Evolutionary conservation across 2,888 invertebrate species (phyloP).

Genomic region (Pachydiplax longipennis): DNA sequence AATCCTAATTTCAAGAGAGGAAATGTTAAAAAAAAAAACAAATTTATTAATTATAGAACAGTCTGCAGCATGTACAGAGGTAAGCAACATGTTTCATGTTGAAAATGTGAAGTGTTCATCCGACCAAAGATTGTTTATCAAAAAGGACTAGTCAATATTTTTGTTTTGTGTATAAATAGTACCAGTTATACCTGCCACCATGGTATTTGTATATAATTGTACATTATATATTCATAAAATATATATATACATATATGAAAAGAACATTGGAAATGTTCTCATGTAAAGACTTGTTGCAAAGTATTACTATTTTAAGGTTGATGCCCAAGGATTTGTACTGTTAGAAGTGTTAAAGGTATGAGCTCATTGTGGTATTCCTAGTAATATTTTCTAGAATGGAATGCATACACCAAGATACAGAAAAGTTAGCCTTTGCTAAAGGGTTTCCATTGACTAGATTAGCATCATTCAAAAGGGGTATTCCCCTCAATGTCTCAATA

Average conservation of each 20-base stretch:
- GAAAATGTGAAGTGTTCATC: constrained; percentile 41
- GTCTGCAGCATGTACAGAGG: constrained; percentile 1
- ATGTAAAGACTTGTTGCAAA: constrained; percentile 43
- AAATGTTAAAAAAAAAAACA: not conserved
- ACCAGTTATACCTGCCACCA: constrained; percentile 21
- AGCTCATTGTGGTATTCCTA: constrained; percentile 37
- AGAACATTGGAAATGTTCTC: constrained; percentile 22
- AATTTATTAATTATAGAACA: not conserved
- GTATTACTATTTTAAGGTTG: constrained; percentile 44
- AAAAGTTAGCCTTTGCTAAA: constrained; percentile 8
- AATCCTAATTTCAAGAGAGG: constrained; percentile 25
- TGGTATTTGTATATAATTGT: constrained; percentile 43
- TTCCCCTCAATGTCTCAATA: constrained; percentile 16
- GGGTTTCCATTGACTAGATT: constrained; percentile 1
- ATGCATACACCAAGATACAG: constrained; percentile 9
- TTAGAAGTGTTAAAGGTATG: constrained; percentile 28
- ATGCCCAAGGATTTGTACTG: constrained; percentile 39
- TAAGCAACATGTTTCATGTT: constrained; percentile 18
- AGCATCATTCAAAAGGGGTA: not conserved
- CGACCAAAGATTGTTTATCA: constrained; percentile 38
- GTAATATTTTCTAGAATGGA: constrained; percentile 43
- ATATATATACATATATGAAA: constrained; percentile 30
- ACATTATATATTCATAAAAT: constrained; percentile 8
- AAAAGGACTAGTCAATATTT: constrained; percentile 45
- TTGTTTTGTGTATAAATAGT: constrained; percentile 29